These are phyloP conservation scores for Blera fallax DNA, from an alignment of 2,888 invertebrate genomes.

Conservation along the genomic window DNA sequence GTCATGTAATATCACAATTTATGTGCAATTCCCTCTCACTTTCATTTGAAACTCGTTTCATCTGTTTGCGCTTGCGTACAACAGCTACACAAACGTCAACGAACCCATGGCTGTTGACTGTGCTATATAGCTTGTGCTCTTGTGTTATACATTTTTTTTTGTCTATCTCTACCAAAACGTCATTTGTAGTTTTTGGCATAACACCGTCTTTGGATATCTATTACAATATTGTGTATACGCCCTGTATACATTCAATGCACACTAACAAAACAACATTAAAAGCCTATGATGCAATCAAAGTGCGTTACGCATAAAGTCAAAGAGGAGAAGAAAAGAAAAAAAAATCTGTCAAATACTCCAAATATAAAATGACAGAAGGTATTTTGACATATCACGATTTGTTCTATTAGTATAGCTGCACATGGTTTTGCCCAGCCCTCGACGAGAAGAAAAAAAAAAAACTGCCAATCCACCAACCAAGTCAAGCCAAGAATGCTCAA, in stretches of 20 bases:
- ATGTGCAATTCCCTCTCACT: slow-evolving; percentile 80
- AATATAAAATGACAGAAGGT: slow-evolving; percentile 20
- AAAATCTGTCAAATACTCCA: slow-evolving; percentile 32
- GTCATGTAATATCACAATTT: slow-evolving; percentile 69
- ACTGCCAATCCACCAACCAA: background rate
- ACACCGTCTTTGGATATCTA: slow-evolving; percentile 45
- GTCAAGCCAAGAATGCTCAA: background rate
- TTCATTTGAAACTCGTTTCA: slow-evolving; percentile 80
- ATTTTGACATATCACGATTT: slow-evolving; percentile 29
- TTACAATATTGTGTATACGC: slow-evolving; percentile 4
- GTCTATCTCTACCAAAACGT: slow-evolving; percentile 24
- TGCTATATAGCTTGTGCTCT: slow-evolving; percentile 30
- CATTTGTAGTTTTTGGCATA: slow-evolving; percentile 12
- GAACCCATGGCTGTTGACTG: slow-evolving; percentile 76
- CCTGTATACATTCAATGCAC: background rate
- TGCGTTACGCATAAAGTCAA: slow-evolving; percentile 55
- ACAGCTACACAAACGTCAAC: slow-evolving; percentile 67
- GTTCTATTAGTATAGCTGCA: slow-evolving; percentile 36
- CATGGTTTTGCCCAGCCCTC: slow-evolving; percentile 30
- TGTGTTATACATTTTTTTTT: slow-evolving; percentile 17
- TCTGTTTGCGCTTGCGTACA: slow-evolving; percentile 73
- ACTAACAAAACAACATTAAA: background rate
- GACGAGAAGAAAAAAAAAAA: background rate
- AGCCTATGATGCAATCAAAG: slow-evolving; percentile 54
- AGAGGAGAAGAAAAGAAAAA: background rate